These are phyloP conservation scores for Pantherophis guttatus DNA, from an alignment of 2,113 vertebrate species.

Conservation along the genomic window DNA sequence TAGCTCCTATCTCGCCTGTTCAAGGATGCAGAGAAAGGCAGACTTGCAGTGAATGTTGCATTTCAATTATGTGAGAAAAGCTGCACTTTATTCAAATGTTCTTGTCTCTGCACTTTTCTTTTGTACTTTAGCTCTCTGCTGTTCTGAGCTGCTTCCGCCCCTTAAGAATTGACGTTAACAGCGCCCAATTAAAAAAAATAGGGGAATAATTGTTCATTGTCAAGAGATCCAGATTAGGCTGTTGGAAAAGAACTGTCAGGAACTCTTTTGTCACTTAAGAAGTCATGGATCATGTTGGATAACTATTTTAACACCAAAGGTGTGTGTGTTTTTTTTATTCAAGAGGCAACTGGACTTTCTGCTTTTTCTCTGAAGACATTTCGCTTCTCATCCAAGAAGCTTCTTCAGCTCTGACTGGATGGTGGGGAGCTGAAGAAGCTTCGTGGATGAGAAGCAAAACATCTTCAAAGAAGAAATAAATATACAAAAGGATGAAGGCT, in stretches of 20 bases:
- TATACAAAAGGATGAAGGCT: no score
- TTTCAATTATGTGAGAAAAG: background rate
- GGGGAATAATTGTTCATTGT: background rate
- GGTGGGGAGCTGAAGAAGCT: no score
- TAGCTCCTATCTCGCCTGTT: background rate
- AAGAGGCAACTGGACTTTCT: no score
- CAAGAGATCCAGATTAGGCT: background rate
- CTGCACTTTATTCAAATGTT: background rate
- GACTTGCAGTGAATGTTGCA: background rate
- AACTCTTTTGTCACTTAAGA: background rate
- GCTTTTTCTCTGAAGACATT: no score
- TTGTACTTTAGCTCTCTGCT: background rate
- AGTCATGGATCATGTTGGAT: background rate
- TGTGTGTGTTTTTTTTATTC: no score
- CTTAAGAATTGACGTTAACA: background rate
- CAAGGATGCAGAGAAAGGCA: background rate
- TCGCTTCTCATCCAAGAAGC: no score
- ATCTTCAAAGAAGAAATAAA: no score
- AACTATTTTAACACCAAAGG: background rate
- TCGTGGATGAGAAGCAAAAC: no score
- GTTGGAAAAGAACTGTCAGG: background rate
- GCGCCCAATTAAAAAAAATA: background rate
- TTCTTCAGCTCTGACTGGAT: no score
- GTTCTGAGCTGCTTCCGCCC: background rate
- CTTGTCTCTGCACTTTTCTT: background rate